These are phyloP conservation scores for Eulemur rufifrons DNA, from an alignment of 2,113 vertebrate species.

Conservation along the genomic window DNA sequence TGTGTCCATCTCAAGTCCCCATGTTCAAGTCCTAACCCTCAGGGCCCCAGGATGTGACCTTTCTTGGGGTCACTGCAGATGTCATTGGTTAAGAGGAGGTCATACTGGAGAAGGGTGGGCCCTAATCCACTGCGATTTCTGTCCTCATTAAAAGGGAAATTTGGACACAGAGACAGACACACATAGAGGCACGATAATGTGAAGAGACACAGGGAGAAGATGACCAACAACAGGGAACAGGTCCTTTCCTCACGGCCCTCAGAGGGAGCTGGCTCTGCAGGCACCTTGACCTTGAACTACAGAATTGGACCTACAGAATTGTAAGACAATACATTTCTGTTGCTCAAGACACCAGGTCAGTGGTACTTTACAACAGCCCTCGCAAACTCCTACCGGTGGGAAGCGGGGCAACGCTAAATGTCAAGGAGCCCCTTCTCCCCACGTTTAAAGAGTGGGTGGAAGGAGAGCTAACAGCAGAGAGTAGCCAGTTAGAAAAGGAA, in stretches of 20 bases:
- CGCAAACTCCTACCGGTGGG: neutral
- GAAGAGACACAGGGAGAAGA: neutral
- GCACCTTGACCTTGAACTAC: too few relatives aligned
- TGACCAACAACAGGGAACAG: fast-evolving
- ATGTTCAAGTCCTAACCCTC: neutral
- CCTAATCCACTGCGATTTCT: neutral
- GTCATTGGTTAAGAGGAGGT: neutral
- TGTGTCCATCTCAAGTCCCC: too few relatives aligned
- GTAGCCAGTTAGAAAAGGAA: neutral
- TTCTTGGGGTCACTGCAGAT: too few relatives aligned
- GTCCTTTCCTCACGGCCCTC: neutral
- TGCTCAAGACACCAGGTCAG: neutral
- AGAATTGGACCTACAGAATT: neutral
- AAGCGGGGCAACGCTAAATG: neutral
- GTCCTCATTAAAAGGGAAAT: neutral
- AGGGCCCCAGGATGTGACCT: neutral
- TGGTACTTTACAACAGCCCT: neutral
- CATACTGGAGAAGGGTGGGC: neutral
- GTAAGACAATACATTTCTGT: neutral
- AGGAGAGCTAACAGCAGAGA: neutral
- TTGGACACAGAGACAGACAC: neutral
- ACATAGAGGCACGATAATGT: fast-evolving
- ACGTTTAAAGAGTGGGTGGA: neutral
- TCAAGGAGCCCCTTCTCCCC: neutral
- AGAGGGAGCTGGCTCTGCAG: too few relatives aligned